Conservation (phyloP, 2,888 invertebrate genomes). For the Hemistola chrysoprasaria region DNA sequence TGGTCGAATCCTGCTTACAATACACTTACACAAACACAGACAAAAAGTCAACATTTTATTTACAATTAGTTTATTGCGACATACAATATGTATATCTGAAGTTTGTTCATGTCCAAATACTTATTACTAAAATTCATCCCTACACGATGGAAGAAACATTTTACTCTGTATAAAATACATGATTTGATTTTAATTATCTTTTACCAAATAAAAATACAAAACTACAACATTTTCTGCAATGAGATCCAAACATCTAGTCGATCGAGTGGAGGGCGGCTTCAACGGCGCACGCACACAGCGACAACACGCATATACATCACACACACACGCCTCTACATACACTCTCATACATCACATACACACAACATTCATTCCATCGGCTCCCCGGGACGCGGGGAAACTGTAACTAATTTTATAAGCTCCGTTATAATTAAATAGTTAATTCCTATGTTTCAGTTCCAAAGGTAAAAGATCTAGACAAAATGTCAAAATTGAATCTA, state of each 20-base stretch:
- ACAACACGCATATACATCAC: conserved; percentile 13
- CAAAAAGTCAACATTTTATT: conserved; percentile 76
- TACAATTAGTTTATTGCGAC: conserved; percentile 76
- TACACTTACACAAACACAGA: conserved; percentile 45
- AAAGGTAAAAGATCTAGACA: conserved; percentile 57
- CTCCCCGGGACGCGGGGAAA: conserved; percentile 41
- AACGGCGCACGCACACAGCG: conserved; percentile 32
- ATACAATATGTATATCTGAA: conserved; percentile 73
- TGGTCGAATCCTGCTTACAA: too few relatives aligned
- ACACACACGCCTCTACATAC: conserved; percentile 18
- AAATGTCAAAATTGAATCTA: conserved; percentile 68
- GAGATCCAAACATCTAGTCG: conserved; percentile 68
- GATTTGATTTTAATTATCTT: conserved; percentile 69
- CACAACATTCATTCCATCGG: conserved; percentile 31
- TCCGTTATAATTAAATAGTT: conserved; percentile 57
- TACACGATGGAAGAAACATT: conserved; percentile 74
- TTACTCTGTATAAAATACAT: conserved; percentile 77
- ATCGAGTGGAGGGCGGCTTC: conserved; percentile 46
- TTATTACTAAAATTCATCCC: conserved; percentile 69
- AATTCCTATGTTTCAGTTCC: conserved; percentile 62
- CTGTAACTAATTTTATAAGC: conserved; percentile 53
- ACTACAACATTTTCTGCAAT: conserved; percentile 72
- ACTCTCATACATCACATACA: conserved; percentile 36
- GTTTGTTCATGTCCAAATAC: conserved; percentile 79
- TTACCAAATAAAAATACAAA: conserved; percentile 68